Base-by-base conservation (phyloP, 2,797 vertebrate species). In the Alca torda region DNA sequence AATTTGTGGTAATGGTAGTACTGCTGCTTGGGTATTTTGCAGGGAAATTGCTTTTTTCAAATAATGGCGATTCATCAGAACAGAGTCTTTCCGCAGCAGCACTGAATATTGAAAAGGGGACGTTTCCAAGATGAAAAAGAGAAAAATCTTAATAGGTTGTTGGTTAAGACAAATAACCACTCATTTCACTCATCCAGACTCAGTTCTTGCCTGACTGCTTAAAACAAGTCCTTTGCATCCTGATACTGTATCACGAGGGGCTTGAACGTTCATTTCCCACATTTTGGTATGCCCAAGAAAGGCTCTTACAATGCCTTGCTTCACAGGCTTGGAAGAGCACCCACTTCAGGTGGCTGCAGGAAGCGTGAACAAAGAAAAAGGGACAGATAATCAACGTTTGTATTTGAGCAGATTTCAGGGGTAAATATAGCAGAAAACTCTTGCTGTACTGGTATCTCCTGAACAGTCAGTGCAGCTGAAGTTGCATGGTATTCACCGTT, bases 331-430 rank as follows among this genome's bases (percentile, higher is more conserved):
- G 13, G 61, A 73, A 65, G 46, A 87, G 60, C 13, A 60, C 17
- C 19, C 11, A 19, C 33, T 84, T 46, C 9, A 25, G 24, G 23
- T 77, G 33, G 21, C n/a, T 78, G 60, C 30, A 64, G 50, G n/a
- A 64, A 50, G 5, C 39, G 13, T n/a, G 11, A 65, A 76, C 14
- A 53, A 57, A 78, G 13, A 10, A 39, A 73, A 85, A 68, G 15
- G 5, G 14, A 14, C 19, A 53, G 39, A 64, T 18, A 69, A 68
- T 24, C 43, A 50, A 4, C 0, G 0, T 25, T 16, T 31, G 13
- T 45, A 21, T 69, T 35, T 28, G 50, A 33, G 35, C 41, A 84
- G 25, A 54, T 68, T 75, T 73, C 30, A 63, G 25, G 5, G 6
- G 17, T 50, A 82, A 76, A 53, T 20, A 39, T 7, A 68, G 14